Evolutionary conservation across 2,888 invertebrate species (phyloP), one percentile per base, ranked within the genome.

Genomic region (Erebia epiphron): DNA sequence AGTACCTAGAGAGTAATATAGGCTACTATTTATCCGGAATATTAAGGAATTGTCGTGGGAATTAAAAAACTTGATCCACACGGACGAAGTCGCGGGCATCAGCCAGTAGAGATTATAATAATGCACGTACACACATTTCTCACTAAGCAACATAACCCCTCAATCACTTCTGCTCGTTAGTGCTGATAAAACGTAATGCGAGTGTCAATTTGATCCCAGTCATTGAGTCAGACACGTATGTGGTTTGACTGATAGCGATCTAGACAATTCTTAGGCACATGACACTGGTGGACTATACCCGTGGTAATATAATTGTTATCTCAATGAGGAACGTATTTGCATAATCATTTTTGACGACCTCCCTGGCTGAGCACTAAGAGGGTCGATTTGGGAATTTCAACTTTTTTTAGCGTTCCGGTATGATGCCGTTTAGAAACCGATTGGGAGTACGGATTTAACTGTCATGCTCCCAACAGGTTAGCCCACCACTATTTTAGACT

Each of bases 141-240:
- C 62, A 49, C 10, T 9, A 62, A 49, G 13, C 62, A 49, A 46
- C 14, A 21, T n/a, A 46, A 26, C 43, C 1, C 49, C 46, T 46
- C 67, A 57, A n/a, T 58, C 67, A 61, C 41, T 13, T n/a, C 18
- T 10, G 13, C 54, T 58, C 21, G 16, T 41, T 60, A 52, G 9
- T 54, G 43, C 61, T 54, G 54, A 62, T 54, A 46, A 61, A 54
- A 21, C 61, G 68, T 50, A 54, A 68, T 62, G 61, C 61, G 68
- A 68, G 43, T 61, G 54, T 61, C 61, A 43, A 62, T 50, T 52
- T 18, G 61, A 62, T 68, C 49, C 49, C 46, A 21, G 49, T 49
- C 62, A 14, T 21, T 62, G 18, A 62, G 35, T 35, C 35, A 35
- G 35, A 62, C 46, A 62, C 46, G 46, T 62, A 11, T 21, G 62